Conservation (phyloP, 2,888 invertebrate genomes). For the Branchinecta sandiegonensis region DNA sequence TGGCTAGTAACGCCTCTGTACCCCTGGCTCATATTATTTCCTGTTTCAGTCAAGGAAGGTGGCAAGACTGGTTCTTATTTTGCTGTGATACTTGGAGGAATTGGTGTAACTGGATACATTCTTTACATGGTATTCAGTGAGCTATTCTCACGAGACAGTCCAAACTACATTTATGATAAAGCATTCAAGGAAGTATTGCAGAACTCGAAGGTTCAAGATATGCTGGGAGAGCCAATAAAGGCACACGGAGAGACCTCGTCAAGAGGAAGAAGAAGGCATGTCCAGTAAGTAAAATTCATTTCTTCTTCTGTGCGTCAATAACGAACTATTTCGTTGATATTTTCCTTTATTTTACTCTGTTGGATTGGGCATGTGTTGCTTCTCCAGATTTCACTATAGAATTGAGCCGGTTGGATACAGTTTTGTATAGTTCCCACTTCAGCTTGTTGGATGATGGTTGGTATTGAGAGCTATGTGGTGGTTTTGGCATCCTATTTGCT, state of each 20-base stretch:
- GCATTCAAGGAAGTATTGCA: constrained; percentile 60
- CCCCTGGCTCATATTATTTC: constrained; percentile 1
- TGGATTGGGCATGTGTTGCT: too few species aligned
- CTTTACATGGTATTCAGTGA: constrained; percentile 72
- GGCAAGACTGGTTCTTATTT: constrained; percentile 76
- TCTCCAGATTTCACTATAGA: too few species aligned
- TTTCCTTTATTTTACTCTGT: too few species aligned
- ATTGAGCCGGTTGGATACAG: too few species aligned
- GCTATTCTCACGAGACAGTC: constrained; percentile 71
- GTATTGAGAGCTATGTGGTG: too few species aligned
- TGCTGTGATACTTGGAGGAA: constrained; percentile 60
- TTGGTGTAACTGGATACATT: constrained; percentile 65
- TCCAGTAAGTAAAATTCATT: constrained; percentile 40
- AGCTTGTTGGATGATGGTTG: too few species aligned
- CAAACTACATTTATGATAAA: constrained; percentile 65
- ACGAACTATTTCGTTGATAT: too few species aligned
- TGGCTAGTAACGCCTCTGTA: too few species aligned
- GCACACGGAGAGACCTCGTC: constrained; percentile 75
- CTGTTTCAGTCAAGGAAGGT: constrained; percentile 59
- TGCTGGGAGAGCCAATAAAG: constrained; percentile 76
- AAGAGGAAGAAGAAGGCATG: constrained; percentile 65
- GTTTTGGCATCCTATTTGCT: too few species aligned
- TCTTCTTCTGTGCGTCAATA: not conserved
- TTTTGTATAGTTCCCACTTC: too few species aligned
- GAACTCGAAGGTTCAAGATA: constrained; percentile 58